Conservation (phyloP, 1,140 invertebrate genomes). For the Trachymyrmex septentrionalis region DNA sequence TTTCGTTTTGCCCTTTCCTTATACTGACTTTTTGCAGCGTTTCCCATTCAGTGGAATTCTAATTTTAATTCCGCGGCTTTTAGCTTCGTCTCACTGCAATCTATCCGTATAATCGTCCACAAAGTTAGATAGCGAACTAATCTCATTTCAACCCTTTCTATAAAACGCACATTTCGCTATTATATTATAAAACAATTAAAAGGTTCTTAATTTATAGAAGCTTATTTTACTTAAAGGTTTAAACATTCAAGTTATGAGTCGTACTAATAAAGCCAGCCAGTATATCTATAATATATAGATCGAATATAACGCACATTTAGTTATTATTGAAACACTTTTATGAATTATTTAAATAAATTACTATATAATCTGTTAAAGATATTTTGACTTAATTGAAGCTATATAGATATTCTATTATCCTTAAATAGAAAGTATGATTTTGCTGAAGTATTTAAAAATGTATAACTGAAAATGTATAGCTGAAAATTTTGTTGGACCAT, state of each 20-base stretch:
- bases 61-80: constrained; percentile 57
- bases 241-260: background rate
- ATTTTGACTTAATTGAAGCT: background rate
- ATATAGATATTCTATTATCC: background rate
- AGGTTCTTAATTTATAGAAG: background rate
- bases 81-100: constrained; percentile 27
- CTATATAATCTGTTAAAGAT: background rate
- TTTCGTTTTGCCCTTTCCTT: background rate
- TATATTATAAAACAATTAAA: constrained; percentile 36
- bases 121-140: constrained; percentile 57
- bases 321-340: background rate
- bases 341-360: background rate
- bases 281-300: too few relatives aligned
- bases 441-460: too few relatives aligned
- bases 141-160: constrained; percentile 46
- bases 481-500: too few relatives aligned
- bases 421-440: background rate
- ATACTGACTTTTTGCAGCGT: constrained; percentile 46
- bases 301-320: background rate
- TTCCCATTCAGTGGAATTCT: constrained; percentile 43
- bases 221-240: constrained; percentile 17
- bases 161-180: constrained; percentile 37
- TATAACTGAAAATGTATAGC: too few relatives aligned
- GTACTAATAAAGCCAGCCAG: background rate
- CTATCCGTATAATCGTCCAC: constrained; percentile 54